These are phyloP conservation scores for Hozukius guyotensis DNA, from an alignment of 2,797 vertebrate species.

Conservation along the genomic window DNA sequence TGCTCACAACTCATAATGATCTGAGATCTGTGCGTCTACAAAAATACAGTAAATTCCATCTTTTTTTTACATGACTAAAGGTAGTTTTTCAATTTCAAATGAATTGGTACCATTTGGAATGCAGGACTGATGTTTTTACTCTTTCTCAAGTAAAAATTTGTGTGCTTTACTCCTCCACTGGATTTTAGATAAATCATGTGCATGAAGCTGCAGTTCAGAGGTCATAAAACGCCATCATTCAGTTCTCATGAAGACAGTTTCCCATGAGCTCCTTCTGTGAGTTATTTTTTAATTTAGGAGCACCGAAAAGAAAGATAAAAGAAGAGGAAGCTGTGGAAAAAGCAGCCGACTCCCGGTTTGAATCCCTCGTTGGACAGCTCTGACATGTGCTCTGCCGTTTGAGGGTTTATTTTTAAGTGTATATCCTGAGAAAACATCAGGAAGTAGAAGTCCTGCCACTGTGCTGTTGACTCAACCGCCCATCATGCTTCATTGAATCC, in stretches of 20 bases:
- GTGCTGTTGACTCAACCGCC: conserved; percentile 45
- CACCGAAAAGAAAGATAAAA: conserved; percentile 23
- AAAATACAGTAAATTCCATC: not conserved
- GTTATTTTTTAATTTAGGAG: conserved; percentile 34
- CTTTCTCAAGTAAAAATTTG: not conserved
- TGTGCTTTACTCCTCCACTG: conserved; percentile 24
- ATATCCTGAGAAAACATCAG: conserved; percentile 32
- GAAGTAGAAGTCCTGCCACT: conserved; percentile 20
- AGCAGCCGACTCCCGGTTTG: conserved; percentile 33
- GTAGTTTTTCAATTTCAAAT: not conserved
- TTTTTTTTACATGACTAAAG: not conserved
- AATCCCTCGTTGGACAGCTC: conserved; percentile 26
- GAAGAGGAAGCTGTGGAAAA: conserved; percentile 14
- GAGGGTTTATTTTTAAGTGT: conserved; percentile 59
- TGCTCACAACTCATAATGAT: no score
- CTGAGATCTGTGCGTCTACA: not conserved
- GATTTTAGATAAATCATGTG: conserved; percentile 41
- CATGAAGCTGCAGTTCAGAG: conserved; percentile 52
- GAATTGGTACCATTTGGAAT: not conserved
- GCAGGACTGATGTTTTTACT: not conserved
- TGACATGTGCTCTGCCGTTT: conserved; percentile 54
- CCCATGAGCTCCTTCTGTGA: conserved; percentile 52
- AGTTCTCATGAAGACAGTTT: conserved; percentile 58
- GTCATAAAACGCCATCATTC: conserved; percentile 47
- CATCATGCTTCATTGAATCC: conserved; percentile 40